Conservation (phyloP, 1,140 invertebrate genomes). For the Hesperophylax magnus region DNA sequence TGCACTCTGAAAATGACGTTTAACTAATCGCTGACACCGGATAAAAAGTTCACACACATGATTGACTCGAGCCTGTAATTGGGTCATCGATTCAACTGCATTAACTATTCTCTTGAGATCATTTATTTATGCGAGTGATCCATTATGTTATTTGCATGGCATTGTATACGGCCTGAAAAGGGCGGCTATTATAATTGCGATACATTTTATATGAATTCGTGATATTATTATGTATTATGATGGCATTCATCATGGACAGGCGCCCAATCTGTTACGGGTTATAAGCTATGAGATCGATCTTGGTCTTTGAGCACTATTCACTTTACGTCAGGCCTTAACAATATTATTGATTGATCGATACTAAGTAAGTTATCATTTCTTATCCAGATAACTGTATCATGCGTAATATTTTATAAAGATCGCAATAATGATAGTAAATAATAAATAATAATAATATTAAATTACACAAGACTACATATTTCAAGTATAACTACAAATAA, state of each 20-base stretch:
- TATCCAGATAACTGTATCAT: too few species aligned
- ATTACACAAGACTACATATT: too few species aligned
- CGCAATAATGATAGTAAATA: too few species aligned
- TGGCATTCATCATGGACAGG: conserved; percentile 37
- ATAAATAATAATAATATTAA: too few species aligned
- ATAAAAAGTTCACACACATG: background rate
- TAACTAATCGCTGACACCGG: too few species aligned
- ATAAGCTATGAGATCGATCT: conserved; percentile 17
- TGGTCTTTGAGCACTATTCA: background rate
- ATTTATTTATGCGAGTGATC: conserved; percentile 20
- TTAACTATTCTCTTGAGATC: conserved; percentile 17
- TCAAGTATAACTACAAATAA: too few species aligned
- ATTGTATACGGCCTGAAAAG: conserved; percentile 27
- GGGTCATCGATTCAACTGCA: conserved; percentile 25
- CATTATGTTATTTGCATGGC: conserved; percentile 28
- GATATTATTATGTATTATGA: conserved; percentile 1
- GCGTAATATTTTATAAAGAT: too few species aligned
- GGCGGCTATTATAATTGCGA: conserved; percentile 29
- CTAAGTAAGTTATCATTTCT: background rate
- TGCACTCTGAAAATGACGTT: too few species aligned
- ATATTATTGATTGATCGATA: conserved; percentile 1
- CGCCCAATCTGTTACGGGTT: conserved; percentile 4
- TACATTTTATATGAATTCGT: conserved; percentile 30
- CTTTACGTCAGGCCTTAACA: conserved; percentile 5
- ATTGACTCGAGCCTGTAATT: conserved; percentile 4